Conservation (phyloP, 2,113 vertebrate genomes). For the Podilymbus podiceps region DNA sequence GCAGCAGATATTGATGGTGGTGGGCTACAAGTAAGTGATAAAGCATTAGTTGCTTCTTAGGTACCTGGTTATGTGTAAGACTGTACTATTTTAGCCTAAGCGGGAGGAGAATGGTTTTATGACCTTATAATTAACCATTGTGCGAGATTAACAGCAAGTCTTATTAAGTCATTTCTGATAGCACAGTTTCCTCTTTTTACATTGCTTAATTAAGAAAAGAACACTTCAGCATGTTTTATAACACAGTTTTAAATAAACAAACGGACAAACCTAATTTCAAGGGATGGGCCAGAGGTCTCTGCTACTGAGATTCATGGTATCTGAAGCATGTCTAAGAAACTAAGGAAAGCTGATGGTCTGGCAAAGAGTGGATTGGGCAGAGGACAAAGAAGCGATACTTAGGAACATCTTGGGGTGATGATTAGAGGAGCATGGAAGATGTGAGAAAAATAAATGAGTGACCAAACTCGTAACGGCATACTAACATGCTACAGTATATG, state of each 20-base stretch:
- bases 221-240: background rate
- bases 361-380: background rate
- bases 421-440: background rate
- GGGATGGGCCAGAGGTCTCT: background rate
- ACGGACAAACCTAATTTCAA: background rate
- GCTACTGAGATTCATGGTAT: background rate
- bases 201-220: background rate
- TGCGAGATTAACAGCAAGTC: background rate
- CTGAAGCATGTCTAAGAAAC: background rate
- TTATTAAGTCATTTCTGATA: conserved; percentile 26
- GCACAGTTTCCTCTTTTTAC: background rate
- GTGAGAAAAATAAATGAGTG: background rate
- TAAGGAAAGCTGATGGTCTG: background rate
- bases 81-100: conserved; percentile 21
- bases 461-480: background rate
- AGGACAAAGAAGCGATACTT: background rate
- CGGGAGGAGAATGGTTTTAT: conserved; percentile 16
- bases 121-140: conserved; percentile 21
- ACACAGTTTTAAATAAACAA: conserved; percentile 20
- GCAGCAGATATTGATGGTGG: background rate
- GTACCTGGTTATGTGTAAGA: background rate
- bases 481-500: background rate
- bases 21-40: background rate
- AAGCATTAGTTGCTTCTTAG: background rate
- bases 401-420: background rate